phyloP scores from a whole-genome alignment of 2,113 vertebrate species.

The Elaphurus davidianus region DNA sequence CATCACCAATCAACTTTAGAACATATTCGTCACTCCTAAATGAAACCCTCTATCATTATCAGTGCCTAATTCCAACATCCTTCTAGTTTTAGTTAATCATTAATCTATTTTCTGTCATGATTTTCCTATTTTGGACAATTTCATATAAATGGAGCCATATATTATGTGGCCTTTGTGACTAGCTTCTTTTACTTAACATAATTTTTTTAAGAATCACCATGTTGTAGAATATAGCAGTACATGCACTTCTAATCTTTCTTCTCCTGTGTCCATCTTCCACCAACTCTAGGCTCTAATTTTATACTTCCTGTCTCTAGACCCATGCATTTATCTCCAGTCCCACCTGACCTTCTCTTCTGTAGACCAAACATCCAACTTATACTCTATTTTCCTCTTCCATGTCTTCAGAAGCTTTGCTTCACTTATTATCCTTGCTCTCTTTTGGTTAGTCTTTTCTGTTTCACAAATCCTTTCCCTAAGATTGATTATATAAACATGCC shows the following conservation, averaged over 20 bases:
- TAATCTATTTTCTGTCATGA: neutral
- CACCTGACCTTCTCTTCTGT: neutral
- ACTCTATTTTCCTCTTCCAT: neutral
- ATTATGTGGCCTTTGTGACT: neutral
- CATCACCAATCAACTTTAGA: neutral
- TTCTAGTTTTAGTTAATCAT: neutral
- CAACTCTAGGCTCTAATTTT: neutral
- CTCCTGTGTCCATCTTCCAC: neutral
- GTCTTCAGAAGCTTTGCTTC: neutral
- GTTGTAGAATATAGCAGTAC: neutral
- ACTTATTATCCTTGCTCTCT: neutral
- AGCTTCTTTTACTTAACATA: neutral
- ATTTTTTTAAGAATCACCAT: neutral
- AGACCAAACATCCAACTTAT: neutral
- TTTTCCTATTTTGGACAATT: neutral
- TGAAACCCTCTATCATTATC: neutral
- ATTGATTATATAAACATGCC: neutral
- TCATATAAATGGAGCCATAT: neutral
- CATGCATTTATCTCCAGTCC: neutral
- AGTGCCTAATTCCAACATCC: neutral
- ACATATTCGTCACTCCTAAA: neutral
- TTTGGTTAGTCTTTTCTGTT: neutral
- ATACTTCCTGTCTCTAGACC: neutral
- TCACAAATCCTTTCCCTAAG: neutral
- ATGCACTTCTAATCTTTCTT: neutral